phyloP scores from a whole-genome alignment of 2,113 vertebrate genomes.

The Cyanoliseus patagonus region DNA sequence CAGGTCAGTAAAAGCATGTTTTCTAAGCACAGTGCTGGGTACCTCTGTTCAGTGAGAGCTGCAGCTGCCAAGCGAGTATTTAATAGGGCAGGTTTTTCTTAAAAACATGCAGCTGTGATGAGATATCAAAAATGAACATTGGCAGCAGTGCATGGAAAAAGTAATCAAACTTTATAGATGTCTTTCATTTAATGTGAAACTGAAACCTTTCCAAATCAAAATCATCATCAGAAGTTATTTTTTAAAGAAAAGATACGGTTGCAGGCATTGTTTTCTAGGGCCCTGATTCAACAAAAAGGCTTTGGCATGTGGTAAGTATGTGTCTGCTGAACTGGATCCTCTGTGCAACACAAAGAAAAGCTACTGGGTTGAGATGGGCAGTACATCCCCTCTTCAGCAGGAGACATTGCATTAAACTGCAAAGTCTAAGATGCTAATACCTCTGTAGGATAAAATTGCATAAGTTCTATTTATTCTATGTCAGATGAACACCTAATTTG shows the following conservation, averaged over 20 bases:
- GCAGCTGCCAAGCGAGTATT: neutral
- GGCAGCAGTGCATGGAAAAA: neutral
- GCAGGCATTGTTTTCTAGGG: neutral
- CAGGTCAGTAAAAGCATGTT: neutral
- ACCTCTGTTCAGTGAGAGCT: neutral
- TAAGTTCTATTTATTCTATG: neutral
- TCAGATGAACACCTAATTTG: neutral
- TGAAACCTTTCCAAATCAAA: neutral
- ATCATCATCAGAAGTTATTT: neutral
- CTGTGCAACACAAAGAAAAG: neutral
- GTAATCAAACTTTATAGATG: neutral
- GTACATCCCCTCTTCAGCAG: neutral
- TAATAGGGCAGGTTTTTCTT: neutral
- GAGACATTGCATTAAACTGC: neutral
- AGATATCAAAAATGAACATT: neutral
- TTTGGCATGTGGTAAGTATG: neutral
- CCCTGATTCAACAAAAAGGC: neutral
- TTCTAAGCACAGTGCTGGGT: neutral
- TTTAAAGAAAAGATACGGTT: neutral
- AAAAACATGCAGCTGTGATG: neutral
- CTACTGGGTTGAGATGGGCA: fast-evolving
- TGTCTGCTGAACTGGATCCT: neutral
- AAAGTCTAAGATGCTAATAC: neutral
- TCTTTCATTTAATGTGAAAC: neutral
- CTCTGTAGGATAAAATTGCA: neutral